Evolutionary conservation across 2,888 invertebrate species (phyloP), one percentile per base, ranked within the genome.

Genomic region (Limnephilus lunatus): DNA sequence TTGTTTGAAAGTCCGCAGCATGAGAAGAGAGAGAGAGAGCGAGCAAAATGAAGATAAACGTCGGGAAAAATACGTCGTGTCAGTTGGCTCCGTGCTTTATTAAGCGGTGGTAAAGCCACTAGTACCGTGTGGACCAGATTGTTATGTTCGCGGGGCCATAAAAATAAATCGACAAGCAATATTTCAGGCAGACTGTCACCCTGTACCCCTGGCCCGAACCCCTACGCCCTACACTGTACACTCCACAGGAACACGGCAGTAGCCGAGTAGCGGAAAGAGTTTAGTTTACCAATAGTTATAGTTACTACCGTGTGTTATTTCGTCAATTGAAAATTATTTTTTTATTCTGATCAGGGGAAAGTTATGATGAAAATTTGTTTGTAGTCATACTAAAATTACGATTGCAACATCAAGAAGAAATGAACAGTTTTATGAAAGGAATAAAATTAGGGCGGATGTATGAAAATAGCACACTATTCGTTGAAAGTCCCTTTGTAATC

Each of bases 151-250:
- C 91, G 85, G 81, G 81, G 89, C 91, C 91, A 92, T 92, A 92
- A 92, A 92, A 91, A 89, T 89, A 83, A 91, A 92, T 92, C 92
- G 92, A 92, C 92, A 91, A 92, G 92, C 91, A 32, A 91, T 92
- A 92, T 90, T 89, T 92, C 91, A 92, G 91, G 35, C 80, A 68
- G 31, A 31, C 44, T 81, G 89, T 89, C 81, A 81, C 85, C 25
- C 82, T 68, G 91, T 30, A 39, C 91, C 48, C 32, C 39, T 19
- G 25, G 2, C 90, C 83, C 14, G 32, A 7, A 25, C 44, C 35
- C 44, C 12, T 39, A 39, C 39, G 0, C n/a, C 39, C 85, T 85
- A 39, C 19, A 85, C 19, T 14, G 19, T 11, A n/a, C n/a, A n/a
- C 2, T 44, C 25, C 39, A 85, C 35, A 39, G 32, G 32, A 25